Percentiles rank a stretch among this genome's conserved stretches.
Conservation (phyloP, 23 tunicate genomes). For the Oikopleura dioica region DNA sequence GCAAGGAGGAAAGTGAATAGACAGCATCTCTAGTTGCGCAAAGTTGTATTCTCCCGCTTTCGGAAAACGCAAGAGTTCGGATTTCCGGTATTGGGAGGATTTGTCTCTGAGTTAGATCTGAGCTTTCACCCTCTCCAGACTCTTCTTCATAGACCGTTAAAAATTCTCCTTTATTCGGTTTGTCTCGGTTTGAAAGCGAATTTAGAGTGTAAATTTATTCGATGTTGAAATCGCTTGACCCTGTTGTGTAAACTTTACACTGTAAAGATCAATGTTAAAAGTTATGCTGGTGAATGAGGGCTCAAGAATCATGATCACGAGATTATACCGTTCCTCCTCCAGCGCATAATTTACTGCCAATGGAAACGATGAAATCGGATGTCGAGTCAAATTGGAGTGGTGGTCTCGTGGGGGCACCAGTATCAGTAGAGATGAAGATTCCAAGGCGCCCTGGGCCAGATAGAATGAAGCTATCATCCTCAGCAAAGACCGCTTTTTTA, state of each 20-base stretch:
- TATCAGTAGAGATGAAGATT: neutral
- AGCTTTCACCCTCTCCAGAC: neutral
- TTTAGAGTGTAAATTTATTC: no score
- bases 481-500: no score
- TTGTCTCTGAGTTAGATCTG: neutral
- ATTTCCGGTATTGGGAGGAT: neutral
- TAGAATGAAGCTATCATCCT: no score
- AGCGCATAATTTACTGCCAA: neutral
- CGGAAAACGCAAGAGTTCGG: neutral
- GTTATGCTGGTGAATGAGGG: no score
- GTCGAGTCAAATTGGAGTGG: neutral
- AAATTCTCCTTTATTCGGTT: no score
- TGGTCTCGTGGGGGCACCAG: neutral
- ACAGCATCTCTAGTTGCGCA: neutral
- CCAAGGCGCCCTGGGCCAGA: neutral
- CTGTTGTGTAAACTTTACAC: no score
- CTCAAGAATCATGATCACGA: no score
- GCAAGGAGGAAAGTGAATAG: neutral
- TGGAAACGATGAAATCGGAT: neutral
- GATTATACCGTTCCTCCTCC: no score
- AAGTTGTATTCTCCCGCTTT: neutral
- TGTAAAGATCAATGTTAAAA: no score
- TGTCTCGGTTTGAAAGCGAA: no score
- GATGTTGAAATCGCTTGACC: no score
- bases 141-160: neutral